Percentiles rank a stretch among this genome's conserved stretches.
phyloP scores from a whole-genome alignment of 1,140 invertebrate species.

The Drosophila quadrilineata region DNA sequence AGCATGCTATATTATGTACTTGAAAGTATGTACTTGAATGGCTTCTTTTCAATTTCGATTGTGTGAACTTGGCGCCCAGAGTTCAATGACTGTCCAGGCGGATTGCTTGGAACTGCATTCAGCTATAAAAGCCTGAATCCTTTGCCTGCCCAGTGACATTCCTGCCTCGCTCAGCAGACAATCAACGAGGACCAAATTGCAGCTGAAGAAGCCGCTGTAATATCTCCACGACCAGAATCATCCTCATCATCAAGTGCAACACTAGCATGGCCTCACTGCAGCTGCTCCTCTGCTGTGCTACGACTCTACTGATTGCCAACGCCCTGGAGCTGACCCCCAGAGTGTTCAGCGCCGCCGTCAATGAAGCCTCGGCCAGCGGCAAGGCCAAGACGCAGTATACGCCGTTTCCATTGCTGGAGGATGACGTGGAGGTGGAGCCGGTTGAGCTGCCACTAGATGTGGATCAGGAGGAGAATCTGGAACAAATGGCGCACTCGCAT shows the following conservation, averaged over 20 bases:
- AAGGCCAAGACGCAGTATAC: conserved; percentile 52
- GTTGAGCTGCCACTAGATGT: conserved; percentile 58
- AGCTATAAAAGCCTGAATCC: conserved; percentile 52
- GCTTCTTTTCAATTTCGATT: conserved; percentile 73
- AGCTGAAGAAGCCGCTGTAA: conserved; percentile 6
- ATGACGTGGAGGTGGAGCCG: conserved; percentile 49
- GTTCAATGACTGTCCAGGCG: conserved; percentile 59
- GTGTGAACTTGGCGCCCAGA: conserved; percentile 36
- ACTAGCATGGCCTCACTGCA: conserved; percentile 68
- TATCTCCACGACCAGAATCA: not conserved
- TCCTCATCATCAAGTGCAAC: not conserved
- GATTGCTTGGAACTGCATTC: not conserved
- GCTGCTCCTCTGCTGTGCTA: conserved; percentile 59
- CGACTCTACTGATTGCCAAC: conserved; percentile 57
- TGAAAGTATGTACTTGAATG: conserved; percentile 54
- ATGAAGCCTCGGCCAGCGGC: conserved; percentile 23
- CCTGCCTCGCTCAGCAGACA: conserved; percentile 19
- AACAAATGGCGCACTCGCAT: conserved; percentile 14
- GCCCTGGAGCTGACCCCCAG: conserved; percentile 51
- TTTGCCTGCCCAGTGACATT: conserved; percentile 40
- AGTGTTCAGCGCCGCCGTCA: conserved; percentile 29
- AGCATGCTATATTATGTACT: too few species aligned
- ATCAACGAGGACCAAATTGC: not conserved
- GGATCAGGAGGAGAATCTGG: conserved; percentile 36
- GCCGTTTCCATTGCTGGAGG: conserved; percentile 48